phyloP scores from a whole-genome alignment of 2,888 invertebrate species.

The Hypsopygia costalis region DNA sequence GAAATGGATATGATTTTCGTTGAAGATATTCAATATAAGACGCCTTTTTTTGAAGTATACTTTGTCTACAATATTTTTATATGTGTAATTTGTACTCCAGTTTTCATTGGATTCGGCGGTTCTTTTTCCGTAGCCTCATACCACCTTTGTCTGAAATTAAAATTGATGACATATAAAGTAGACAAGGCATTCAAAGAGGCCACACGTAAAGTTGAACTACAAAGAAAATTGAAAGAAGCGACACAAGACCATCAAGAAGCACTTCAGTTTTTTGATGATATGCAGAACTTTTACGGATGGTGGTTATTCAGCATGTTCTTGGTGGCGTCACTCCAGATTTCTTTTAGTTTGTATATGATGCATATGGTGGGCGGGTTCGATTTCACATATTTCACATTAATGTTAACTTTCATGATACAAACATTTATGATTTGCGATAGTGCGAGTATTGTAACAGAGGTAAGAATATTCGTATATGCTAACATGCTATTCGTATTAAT shows the following conservation, averaged over 20 bases:
- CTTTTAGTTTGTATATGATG: constrained; percentile 52
- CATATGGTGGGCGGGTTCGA: constrained; percentile 40
- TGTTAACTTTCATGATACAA: constrained; percentile 39
- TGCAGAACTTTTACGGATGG: constrained; percentile 49
- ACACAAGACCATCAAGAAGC: constrained; percentile 53
- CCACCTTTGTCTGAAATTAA: constrained; percentile 51
- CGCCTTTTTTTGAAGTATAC: constrained; percentile 51
- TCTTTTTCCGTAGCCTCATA: constrained; percentile 57
- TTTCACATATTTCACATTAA: constrained; percentile 46
- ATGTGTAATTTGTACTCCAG: constrained; percentile 39
- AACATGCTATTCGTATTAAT: too few relatives aligned
- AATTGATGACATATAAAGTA: constrained; percentile 44
- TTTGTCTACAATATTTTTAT: constrained; percentile 49
- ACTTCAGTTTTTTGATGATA: constrained; percentile 35
- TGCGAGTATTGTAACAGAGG: constrained; percentile 46
- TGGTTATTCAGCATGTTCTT: constrained; percentile 53
- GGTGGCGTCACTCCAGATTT: constrained; percentile 44
- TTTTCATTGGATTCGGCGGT: constrained; percentile 53
- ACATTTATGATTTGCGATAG: constrained; percentile 55
- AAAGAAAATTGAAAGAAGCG: constrained; percentile 33
- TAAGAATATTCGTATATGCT: too few relatives aligned
- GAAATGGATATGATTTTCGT: too few relatives aligned
- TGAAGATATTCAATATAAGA: constrained; percentile 50
- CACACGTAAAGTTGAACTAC: constrained; percentile 29
- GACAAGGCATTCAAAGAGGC: constrained; percentile 38